Evolutionary conservation across 2,797 vertebrate genomes (phyloP), one percentile per base, ranked within the genome.

Genomic region (Anguilla obscura): DNA sequence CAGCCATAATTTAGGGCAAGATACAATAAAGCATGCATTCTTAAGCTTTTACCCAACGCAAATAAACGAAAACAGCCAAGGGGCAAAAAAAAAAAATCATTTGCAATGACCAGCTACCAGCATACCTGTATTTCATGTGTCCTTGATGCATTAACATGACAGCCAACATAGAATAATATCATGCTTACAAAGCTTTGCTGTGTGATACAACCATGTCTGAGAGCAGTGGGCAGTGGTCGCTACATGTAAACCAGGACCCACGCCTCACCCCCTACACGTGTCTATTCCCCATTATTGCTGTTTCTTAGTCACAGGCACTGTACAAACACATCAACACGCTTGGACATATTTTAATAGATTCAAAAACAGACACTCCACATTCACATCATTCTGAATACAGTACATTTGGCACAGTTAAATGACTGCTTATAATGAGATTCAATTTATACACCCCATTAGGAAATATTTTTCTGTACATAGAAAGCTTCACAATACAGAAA

Each of bases 351-450:
- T 79, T 79, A 79, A 79, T 79, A 40, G 14, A 36, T 40, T 79
- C 74, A 79, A 76, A 85, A 85, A 85, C 84, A 85, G 45, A 85
- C 56, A 85, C 7, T 21, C 27, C 52, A 85, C 84, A 60, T 85
- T 85, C 84, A 85, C 56, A 85, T 85, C 84, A 56, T 85, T 85
- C 56, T 30, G 50, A 56, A 85, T 85, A 85, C 84, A 85, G 84
- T 60, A 85, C 84, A 85, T 85, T 85, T 85, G 84, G 84, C 84
- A 85, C 84, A 85, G 16, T 85, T 52, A 85, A 58, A 85, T 85
- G 52, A 85, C 50, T 58, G 50, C 50, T 36, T 60, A 4, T 33
- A 7, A 16, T 27, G 54, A 60, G 36, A 60, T 60, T 85, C 27
- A 50, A 60, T 58, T 33, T 60, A 85, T 12, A 56, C 30, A 79